Percentiles rank a stretch among this genome's conserved stretches.
phyloP scores from a whole-genome alignment of 2,113 vertebrate genomes.

The Otis tarda region DNA sequence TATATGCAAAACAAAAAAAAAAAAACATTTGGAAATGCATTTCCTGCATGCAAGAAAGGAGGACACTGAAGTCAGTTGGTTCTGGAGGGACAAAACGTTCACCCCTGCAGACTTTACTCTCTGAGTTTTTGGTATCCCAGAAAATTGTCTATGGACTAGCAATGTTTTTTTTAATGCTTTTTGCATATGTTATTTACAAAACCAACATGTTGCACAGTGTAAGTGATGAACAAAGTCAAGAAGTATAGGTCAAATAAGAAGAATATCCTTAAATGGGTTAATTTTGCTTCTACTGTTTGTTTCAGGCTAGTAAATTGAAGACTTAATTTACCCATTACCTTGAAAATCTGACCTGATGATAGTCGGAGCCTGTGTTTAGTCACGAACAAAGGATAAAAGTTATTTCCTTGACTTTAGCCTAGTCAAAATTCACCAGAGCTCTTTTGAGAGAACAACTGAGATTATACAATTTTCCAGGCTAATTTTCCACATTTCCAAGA shows the following conservation, averaged over 20 bases:
- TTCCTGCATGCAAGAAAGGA: not conserved
- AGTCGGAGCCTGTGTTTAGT: not conserved
- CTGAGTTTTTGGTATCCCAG: not conserved
- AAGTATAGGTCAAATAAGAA: not conserved
- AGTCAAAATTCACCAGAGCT: not conserved
- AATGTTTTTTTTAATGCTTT: not conserved
- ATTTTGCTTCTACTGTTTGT: not conserved
- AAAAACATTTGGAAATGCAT: not conserved
- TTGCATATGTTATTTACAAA: not conserved
- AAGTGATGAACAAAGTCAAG: not conserved
- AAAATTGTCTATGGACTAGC: not conserved
- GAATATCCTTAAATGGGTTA: not conserved
- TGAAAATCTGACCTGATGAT: not conserved
- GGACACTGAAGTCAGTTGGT: not conserved
- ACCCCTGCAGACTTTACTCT: not conserved
- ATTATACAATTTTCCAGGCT: not conserved
- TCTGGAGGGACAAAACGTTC: not conserved
- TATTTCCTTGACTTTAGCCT: not conserved
- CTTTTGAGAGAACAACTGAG: not conserved
- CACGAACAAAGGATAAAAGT: not conserved
- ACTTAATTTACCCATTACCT: not conserved
- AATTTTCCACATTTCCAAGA: not conserved
- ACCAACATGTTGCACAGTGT: accelerated
- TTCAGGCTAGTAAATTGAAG: not conserved
- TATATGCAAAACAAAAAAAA: not conserved